Evolutionary conservation across 2,797 vertebrate genomes (phyloP).

Genomic region (Diplodus puntazzo): DNA sequence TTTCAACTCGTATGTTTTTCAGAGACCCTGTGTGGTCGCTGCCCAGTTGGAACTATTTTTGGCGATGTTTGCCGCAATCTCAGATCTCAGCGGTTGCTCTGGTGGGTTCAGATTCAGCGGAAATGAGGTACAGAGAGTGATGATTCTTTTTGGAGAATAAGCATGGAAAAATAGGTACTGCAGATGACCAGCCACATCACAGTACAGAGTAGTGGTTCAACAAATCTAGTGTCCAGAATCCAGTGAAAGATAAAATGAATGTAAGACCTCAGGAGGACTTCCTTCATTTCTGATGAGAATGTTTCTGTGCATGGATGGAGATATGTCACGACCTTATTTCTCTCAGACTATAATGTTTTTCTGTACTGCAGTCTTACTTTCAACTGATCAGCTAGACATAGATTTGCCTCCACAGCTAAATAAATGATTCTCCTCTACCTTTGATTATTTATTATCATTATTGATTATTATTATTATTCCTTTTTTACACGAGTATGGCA

Average conservation of each 20-base stretch:
- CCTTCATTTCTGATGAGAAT: background rate
- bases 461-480: no score
- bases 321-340: background rate
- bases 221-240: background rate
- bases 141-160: no score
- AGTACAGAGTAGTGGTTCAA: background rate
- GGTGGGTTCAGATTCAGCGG: background rate
- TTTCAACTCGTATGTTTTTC: no score
- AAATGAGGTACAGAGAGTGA: no score
- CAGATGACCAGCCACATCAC: background rate
- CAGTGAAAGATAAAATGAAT: background rate
- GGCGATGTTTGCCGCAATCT: background rate
- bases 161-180: background rate
- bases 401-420: background rate
- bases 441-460: no score
- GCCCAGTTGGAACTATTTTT: background rate
- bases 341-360: background rate
- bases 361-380: background rate
- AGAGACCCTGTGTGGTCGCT: background rate
- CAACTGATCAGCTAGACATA: background rate
- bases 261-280: background rate
- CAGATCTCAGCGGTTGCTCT: background rate
- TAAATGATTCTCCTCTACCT: background rate
- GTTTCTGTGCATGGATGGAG: background rate
- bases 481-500: no score